These are phyloP conservation scores for Microplitis mediator DNA, from an alignment of 1,140 invertebrate species.

Conservation along the genomic window DNA sequence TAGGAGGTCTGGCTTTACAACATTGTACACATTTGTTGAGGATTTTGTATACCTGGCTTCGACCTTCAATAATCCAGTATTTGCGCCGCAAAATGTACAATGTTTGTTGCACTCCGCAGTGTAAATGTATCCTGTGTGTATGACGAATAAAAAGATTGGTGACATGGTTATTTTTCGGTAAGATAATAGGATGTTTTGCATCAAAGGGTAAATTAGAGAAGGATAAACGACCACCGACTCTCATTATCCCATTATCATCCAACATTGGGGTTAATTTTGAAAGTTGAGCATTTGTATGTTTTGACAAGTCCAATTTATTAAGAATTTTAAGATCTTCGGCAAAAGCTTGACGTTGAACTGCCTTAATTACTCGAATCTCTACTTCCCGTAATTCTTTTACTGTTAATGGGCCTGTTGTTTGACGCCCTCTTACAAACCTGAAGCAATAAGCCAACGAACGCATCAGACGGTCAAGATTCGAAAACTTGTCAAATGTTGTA, in stretches of 20 bases:
- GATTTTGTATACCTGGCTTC: conserved; percentile 28
- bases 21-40: conserved; percentile 32
- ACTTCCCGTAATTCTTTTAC: neutral
- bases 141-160: conserved; percentile 32
- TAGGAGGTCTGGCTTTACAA: conserved; percentile 21
- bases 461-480: neutral
- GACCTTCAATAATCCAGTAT: conserved; percentile 35
- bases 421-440: neutral
- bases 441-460: neutral
- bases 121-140: conserved; percentile 36
- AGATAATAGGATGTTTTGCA: conserved; percentile 35
- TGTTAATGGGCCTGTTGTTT: neutral
- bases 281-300: neutral
- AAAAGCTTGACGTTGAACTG: neutral
- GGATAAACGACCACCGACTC: conserved; percentile 17
- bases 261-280: neutral
- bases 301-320: neutral
- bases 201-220: neutral
- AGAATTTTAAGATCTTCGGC: neutral
- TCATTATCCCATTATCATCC: neutral
- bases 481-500: neutral
- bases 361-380: neutral
- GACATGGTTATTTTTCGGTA: conserved; percentile 29
- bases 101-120: conserved; percentile 39
- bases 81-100: conserved; percentile 29